A percentile compares a stretch with the other conserved stretches of the same genome.
phyloP scores from a whole-genome alignment of 1,140 invertebrate species.

The Helicoverpa armigera region DNA sequence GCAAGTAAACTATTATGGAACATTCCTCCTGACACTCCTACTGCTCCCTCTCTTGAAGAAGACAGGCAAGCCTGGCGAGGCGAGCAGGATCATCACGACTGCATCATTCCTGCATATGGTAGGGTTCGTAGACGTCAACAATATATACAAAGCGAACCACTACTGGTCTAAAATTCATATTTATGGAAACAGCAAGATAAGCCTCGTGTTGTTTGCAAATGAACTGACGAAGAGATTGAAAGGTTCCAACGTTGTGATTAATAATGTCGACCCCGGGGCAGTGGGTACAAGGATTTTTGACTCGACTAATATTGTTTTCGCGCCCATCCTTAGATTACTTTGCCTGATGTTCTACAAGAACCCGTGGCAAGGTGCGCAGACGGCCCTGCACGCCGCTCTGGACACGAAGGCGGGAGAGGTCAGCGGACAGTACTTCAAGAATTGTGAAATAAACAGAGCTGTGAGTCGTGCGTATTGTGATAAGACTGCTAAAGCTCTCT shows the following conservation, averaged over 20 bases:
- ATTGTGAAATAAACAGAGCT: slow-evolving; percentile 55
- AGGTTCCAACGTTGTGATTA: slow-evolving; percentile 86
- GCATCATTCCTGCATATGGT: slow-evolving; percentile 88
- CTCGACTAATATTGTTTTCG: slow-evolving; percentile 21
- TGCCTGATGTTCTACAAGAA: slow-evolving; percentile 55
- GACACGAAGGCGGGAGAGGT: slow-evolving; percentile 63
- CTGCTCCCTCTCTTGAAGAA: slow-evolving; percentile 88
- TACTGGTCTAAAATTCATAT: slow-evolving; percentile 84
- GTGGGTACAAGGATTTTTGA: slow-evolving; percentile 85
- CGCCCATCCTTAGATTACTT: slow-evolving; percentile 36
- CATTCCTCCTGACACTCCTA: slow-evolving; percentile 90
- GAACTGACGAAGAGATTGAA: slow-evolving; percentile 87
- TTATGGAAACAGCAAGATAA: slow-evolving; percentile 90
- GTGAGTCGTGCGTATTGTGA: slow-evolving; percentile 53
- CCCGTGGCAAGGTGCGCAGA: slow-evolving; percentile 71
- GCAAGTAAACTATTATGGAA: slow-evolving; percentile 89
- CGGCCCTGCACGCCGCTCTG: slow-evolving; percentile 64
- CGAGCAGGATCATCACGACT: slow-evolving; percentile 90
- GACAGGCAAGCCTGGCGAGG: slow-evolving; percentile 70
- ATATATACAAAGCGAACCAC: slow-evolving; percentile 87
- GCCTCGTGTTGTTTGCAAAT: slow-evolving; percentile 89
- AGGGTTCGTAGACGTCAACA: slow-evolving; percentile 88
- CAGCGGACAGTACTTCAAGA: slow-evolving; percentile 73
- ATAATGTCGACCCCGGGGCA: slow-evolving; percentile 87
- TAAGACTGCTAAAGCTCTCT: slow-evolving; percentile 53